Conservation (phyloP, 2,888 invertebrate genomes). For the Deilephila porcellus region DNA sequence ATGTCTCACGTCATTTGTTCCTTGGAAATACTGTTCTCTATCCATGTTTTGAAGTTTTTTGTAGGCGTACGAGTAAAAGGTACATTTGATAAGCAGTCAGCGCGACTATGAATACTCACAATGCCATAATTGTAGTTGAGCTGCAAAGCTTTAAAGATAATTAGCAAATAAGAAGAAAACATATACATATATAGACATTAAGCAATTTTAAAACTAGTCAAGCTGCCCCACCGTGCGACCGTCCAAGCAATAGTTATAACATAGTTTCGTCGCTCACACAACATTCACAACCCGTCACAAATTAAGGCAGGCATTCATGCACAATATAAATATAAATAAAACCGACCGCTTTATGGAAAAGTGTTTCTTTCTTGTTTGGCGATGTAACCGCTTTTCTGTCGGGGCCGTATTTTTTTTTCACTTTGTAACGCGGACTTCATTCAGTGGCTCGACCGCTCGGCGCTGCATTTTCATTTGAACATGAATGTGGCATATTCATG, state of each 20-base stretch:
- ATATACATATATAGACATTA: too few species aligned
- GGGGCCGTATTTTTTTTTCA: slow-evolving; percentile 57
- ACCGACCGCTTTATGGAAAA: slow-evolving; percentile 57
- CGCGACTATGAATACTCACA: too few species aligned
- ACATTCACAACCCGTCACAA: slow-evolving; percentile 23
- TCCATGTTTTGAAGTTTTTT: too few species aligned
- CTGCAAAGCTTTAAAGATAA: too few species aligned
- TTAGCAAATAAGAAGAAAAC: too few species aligned
- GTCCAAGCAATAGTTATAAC: background rate
- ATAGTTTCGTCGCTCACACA: background rate
- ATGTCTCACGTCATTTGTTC: background rate
- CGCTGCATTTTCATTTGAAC: slow-evolving; percentile 77
- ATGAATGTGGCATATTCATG: slow-evolving; percentile 58
- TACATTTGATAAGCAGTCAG: too few species aligned
- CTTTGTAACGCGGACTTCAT: slow-evolving; percentile 63
- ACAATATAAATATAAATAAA: slow-evolving; percentile 38
- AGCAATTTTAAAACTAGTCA: too few species aligned
- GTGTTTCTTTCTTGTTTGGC: slow-evolving; percentile 64
- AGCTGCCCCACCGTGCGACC: background rate
- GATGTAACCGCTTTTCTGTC: slow-evolving; percentile 66
- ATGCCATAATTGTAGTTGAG: too few species aligned
- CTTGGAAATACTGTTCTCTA: background rate
- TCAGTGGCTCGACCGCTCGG: slow-evolving; percentile 59
- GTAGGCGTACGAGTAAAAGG: too few species aligned
- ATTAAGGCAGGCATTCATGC: slow-evolving; percentile 33